A percentile compares a stretch with the other conserved stretches of the same genome.
These are phyloP conservation scores for Thumatha senex DNA, from an alignment of 2,888 invertebrate species.

Conservation along the genomic window DNA sequence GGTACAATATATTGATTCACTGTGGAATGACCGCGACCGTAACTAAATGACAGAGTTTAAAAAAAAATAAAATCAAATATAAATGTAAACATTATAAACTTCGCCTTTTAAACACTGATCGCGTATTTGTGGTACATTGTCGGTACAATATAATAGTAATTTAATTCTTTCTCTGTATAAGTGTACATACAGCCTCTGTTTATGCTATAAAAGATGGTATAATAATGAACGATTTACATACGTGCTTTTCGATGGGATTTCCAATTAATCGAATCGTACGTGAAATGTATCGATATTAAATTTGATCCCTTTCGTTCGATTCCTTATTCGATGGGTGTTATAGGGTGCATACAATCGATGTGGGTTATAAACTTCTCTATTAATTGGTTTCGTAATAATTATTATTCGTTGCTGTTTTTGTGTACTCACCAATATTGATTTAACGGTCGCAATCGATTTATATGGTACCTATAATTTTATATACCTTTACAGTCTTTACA, in stretches of 20 bases:
- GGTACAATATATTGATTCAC: no score
- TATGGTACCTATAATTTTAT: no score
- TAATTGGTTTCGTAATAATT: conserved; percentile 42
- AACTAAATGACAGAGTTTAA: no score
- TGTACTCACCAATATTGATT: conserved; percentile 17
- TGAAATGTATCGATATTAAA: conserved; percentile 33
- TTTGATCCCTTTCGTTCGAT: conserved; percentile 16
- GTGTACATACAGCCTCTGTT: conserved; percentile 3
- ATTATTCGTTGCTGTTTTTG: conserved; percentile 36
- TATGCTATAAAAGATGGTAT: conserved; percentile 16
- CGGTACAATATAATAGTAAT: background rate
- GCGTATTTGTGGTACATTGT: background rate
- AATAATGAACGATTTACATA: conserved; percentile 20
- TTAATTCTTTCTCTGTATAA: background rate
- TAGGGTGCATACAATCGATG: conserved; percentile 30
- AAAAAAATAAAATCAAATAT: background rate
- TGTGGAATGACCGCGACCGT: no score
- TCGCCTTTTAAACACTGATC: background rate
- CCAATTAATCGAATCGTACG: conserved; percentile 31
- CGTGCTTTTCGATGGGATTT: conserved; percentile 21
- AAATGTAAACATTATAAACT: background rate
- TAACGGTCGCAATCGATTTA: background rate
- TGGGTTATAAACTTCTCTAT: conserved; percentile 39
- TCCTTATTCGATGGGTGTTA: conserved; percentile 18
- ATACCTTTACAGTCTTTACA: no score